A percentile compares a stretch with the other conserved stretches of the same genome.
These are phyloP conservation scores for Desmophyllum pertusum DNA, from an alignment of 92 coral and sea anemone genomes.

Conservation along the genomic window DNA sequence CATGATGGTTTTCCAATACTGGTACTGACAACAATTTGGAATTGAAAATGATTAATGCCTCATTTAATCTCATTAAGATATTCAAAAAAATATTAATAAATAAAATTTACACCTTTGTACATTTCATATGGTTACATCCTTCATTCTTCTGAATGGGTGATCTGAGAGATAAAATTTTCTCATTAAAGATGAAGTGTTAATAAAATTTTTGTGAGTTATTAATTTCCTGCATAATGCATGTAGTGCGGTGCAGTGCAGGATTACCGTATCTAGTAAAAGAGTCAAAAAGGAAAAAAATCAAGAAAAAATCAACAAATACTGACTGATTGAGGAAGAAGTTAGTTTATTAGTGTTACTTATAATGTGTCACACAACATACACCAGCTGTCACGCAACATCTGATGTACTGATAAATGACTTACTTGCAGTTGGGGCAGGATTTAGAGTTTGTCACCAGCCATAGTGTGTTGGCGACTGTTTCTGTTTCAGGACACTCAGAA, in stretches of 20 bases:
- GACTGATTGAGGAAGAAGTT: neutral
- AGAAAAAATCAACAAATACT: too few species aligned
- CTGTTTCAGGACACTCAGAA: slow-evolving; percentile 96
- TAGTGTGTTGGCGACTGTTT: slow-evolving; percentile 88
- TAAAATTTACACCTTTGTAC: slow-evolving; percentile 77
- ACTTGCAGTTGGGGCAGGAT: slow-evolving; percentile 98
- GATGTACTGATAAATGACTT: neutral
- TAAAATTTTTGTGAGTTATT: neutral
- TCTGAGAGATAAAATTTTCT: slow-evolving; percentile 38
- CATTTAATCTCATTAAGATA: too few species aligned
- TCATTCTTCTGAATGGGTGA: slow-evolving; percentile 98
- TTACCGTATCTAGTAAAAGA: too few species aligned
- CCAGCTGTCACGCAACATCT: neutral
- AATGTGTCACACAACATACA: neutral
- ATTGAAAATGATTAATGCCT: too few species aligned
- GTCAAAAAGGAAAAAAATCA: too few species aligned
- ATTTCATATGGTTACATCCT: slow-evolving; percentile 97
- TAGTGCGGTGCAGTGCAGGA: neutral
- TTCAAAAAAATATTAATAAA: neutral
- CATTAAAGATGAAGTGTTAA: neutral
- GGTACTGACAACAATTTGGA: too few species aligned
- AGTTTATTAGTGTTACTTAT: neutral
- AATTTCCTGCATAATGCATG: neutral
- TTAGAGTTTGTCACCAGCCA: slow-evolving; percentile 99
- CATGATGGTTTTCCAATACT: too few species aligned